phyloP scores from a whole-genome alignment of 2,888 invertebrate species.

The Latrodectus elegans region DNA sequence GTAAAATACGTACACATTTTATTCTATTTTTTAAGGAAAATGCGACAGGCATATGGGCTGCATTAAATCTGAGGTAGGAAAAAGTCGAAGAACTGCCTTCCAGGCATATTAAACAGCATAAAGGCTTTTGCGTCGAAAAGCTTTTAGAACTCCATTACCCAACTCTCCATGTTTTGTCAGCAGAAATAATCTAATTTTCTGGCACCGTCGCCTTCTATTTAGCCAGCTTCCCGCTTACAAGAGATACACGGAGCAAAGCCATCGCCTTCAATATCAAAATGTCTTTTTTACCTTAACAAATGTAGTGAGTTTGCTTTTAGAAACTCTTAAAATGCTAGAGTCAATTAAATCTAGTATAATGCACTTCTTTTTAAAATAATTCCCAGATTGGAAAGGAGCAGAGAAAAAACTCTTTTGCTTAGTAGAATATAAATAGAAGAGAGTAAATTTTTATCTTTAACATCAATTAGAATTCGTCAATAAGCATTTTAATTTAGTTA shows the following conservation, averaged over 20 bases:
- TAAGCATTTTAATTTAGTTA: too few species aligned
- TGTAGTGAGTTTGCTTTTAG: slow-evolving; percentile 52
- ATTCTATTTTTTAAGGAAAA: too few species aligned
- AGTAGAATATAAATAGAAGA: too few species aligned
- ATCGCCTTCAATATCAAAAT: slow-evolving; percentile 27
- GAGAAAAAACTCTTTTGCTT: too few species aligned
- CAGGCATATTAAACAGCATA: too few species aligned
- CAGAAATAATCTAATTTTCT: slow-evolving; percentile 58
- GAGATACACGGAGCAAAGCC: slow-evolving; percentile 5
- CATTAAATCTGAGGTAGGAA: too few species aligned
- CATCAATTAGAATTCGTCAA: too few species aligned
- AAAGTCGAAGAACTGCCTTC: too few species aligned
- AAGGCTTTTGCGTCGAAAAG: slow-evolving; percentile 13
- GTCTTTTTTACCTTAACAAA: slow-evolving; percentile 20
- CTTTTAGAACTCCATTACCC: slow-evolving; percentile 52
- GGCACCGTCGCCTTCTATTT: slow-evolving; percentile 46
- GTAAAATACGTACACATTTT: too few species aligned
- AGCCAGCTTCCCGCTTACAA: neutral
- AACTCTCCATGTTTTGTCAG: slow-evolving; percentile 35
- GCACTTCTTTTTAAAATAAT: neutral
- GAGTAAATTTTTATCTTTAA: too few species aligned
- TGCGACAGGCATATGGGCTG: too few species aligned
- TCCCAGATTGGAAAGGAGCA: too few species aligned
- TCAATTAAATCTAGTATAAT: slow-evolving; percentile 28
- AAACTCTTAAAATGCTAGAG: slow-evolving; percentile 45